These are phyloP conservation scores for Tinea trinotella DNA, from an alignment of 2,888 invertebrate genomes.

Conservation along the genomic window DNA sequence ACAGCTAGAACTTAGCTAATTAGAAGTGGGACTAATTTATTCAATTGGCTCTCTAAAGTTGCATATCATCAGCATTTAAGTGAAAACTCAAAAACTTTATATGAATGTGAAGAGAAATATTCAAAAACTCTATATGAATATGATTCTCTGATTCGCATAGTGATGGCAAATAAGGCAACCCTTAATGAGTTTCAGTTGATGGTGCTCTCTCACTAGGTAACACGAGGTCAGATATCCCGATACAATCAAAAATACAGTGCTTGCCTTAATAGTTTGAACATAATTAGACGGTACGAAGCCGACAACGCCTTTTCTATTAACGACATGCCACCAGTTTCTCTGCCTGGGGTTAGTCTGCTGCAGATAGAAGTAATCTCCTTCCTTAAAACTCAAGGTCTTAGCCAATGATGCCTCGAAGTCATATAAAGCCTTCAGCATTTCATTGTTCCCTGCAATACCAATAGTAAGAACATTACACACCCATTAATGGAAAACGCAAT, in stretches of 20 bases:
- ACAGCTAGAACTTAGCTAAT: too few relatives aligned
- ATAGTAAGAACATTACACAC: slow-evolving; percentile 14
- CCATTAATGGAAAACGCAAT: background rate
- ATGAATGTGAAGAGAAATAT: too few relatives aligned
- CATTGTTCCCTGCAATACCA: slow-evolving; percentile 74
- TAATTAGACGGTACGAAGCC: slow-evolving; percentile 92
- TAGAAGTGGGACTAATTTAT: too few relatives aligned
- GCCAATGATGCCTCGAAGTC: slow-evolving; percentile 88
- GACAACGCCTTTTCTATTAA: slow-evolving; percentile 84
- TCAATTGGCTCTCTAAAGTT: too few relatives aligned
- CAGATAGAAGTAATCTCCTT: slow-evolving; percentile 85
- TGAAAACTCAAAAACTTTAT: too few relatives aligned
- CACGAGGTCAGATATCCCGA: too few relatives aligned
- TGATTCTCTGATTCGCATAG: too few relatives aligned
- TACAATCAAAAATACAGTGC: slow-evolving; percentile 21
- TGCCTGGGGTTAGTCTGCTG: slow-evolving; percentile 85
- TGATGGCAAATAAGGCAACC: too few relatives aligned
- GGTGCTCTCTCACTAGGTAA: too few relatives aligned
- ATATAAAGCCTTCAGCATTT: slow-evolving; percentile 87
- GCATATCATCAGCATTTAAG: too few relatives aligned
- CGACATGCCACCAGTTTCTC: slow-evolving; percentile 91
- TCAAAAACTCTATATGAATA: too few relatives aligned
- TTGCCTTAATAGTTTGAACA: slow-evolving; percentile 83
- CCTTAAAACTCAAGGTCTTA: slow-evolving; percentile 85
- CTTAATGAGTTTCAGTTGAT: too few relatives aligned